phyloP scores from a whole-genome alignment of 2,888 invertebrate species.

The Ophion slaviceki region DNA sequence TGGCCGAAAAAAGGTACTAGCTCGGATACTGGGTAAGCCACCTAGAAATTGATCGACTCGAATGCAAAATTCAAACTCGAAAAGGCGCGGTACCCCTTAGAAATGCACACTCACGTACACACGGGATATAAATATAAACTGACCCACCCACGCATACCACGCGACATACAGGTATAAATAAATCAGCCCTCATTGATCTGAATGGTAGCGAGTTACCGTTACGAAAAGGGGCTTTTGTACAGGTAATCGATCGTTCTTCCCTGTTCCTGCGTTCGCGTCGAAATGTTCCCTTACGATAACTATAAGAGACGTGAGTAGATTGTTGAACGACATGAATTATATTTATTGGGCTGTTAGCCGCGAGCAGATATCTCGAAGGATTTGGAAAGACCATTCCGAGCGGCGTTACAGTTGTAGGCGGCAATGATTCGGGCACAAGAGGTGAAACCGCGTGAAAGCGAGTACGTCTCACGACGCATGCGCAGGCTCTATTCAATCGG shows the following conservation, averaged over 20 bases:
- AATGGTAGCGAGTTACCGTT: constrained; percentile 64
- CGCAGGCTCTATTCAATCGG: neutral
- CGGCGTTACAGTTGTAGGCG: neutral
- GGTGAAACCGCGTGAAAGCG: neutral
- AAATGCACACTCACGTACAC: constrained; percentile 25
- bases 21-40: constrained; percentile 21
- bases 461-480: neutral
- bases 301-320: constrained; percentile 19
- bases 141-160: constrained; percentile 12
- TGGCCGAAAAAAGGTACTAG: constrained; percentile 37
- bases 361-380: constrained; percentile 22
- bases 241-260: constrained; percentile 76
- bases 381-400: constrained; percentile 20
- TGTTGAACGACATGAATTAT: constrained; percentile 10
- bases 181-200: constrained; percentile 36
- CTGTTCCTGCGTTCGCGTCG: constrained; percentile 61
- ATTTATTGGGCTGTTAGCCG: constrained; percentile 23
- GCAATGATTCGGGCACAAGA: neutral
- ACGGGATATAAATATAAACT: constrained; percentile 5
- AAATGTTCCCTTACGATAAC: constrained; percentile 40
- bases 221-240: constrained; percentile 77
- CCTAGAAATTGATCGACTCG: constrained; percentile 36
- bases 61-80: constrained; percentile 26
- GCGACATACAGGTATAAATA: constrained; percentile 50
- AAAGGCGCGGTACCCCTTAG: constrained; percentile 13